Evolutionary conservation across 2,113 vertebrate species (phyloP), one percentile per base, ranked within the genome.

Genomic region (Mungos mungo): DNA sequence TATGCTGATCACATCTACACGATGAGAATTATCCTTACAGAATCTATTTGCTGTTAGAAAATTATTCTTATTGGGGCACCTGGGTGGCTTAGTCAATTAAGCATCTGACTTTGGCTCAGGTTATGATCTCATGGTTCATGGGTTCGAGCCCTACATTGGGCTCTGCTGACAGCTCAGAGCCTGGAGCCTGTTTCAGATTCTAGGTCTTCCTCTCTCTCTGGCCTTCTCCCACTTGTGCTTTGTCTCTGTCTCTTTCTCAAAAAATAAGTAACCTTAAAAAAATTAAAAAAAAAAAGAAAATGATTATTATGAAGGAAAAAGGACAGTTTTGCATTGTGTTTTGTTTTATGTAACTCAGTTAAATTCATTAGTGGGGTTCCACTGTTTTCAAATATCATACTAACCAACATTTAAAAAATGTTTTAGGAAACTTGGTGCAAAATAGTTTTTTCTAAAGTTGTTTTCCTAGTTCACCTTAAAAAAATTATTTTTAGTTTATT

Each of bases 261-360:
- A 60, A 60, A 60, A 23, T 60, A 60, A 60, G 21, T 60, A 60
- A 25, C 23, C 57, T 21, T 57, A 57, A 21, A 57, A 57, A 57
- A 23, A 41, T 57, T 60, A n/a, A n/a, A 23, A 60, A 60, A 57
- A 57, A 57, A 60, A 60, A 82, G 74, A 89, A 87, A 96, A 82
- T 76, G 14, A 12, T 79, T 89, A 23, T 92, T 50, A 54, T 11
- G 72, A 80, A 85, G 31, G 74, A 50, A 50, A 82, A 91, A 82
- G 11, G 21, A 83, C 3, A 60, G 45, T 47, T 85, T 88, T 90
- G 31, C 4, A 18, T 68, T 93, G 45, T 65, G 27, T 63, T 95
- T 96, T 95, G 41, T 93, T 93, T 96, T 50, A 47, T 52, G 71
- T 82, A 90, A 81, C 50, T 77, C 57, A 84, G 72, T 87, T 57